Base-by-base conservation (phyloP, 2,888 invertebrate species). In the Nomada hirtipes region DNA sequence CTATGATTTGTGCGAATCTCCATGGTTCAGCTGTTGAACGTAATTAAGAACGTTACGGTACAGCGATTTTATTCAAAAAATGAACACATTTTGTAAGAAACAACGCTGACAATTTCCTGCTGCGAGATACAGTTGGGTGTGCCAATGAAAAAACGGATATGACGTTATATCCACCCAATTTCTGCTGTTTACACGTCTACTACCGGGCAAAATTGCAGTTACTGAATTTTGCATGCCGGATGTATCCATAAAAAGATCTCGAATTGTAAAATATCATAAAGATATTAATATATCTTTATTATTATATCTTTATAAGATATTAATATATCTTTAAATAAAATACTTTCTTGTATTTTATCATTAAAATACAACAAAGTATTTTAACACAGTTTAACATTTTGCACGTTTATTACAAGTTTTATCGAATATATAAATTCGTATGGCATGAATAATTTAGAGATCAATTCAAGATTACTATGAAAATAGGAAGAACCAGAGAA, bases 61-160 rank as follows among this genome's bases (percentile, higher is more conserved):
- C 76, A 71, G 80, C 36, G 86, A 82, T 74, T 87, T 88, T 81
- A 80, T 88, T 82, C 86, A 36, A 88, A 80, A 86, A 86, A 80
- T 79, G 78, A 69, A 73, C 36, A 0, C 86, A 78, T 88, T 88
- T 79, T 78, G 80, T 79, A 67, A 82, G 78, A 80, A 79, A 84
- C 86, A 79, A 80, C 76, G 68, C 76, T 42, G 13, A 73, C 69
- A 65, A 80, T 76, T 87, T 87, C 88, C 87, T 78, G 87, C 70
- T 53, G 59, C 57, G 74, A 76, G 65, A 63, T 81, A 76, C 50
- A 57, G 75, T 63, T 79, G 77, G 86, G 86, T 71, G 86, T 73
- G 86, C 64, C 87, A 63, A 65, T 44, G 73, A 73, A 72, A 84
- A 65, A 61, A 61, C 82, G 87, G 84, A 87, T 78, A 71, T 84